phyloP scores from a whole-genome alignment of 2,797 vertebrate species.

The Atherinosoma microstoma region DNA sequence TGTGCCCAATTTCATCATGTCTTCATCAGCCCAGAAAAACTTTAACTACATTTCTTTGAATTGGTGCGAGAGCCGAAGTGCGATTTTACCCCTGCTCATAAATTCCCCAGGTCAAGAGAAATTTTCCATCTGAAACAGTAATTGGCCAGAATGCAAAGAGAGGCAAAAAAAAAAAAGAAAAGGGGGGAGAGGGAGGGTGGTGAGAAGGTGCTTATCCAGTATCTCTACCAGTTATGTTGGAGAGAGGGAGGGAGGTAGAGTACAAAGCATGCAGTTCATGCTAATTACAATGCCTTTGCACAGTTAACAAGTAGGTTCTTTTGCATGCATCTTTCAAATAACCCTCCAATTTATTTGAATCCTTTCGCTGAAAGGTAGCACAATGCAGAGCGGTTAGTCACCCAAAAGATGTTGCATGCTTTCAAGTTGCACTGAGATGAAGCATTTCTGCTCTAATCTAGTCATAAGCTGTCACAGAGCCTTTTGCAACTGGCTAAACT shows the following conservation, averaged over 20 bases:
- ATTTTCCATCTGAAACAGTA: constrained; percentile 77
- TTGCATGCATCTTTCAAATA: constrained; percentile 69
- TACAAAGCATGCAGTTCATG: constrained; percentile 70
- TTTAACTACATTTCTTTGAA: constrained; percentile 69
- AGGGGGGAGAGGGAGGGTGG: constrained; percentile 30
- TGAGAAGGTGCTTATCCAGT: constrained; percentile 62
- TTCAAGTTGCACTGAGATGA: constrained; percentile 48
- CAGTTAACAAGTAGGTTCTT: constrained; percentile 63
- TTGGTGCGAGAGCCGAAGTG: constrained; percentile 54
- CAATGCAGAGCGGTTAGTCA: constrained; percentile 58
- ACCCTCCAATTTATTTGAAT: constrained; percentile 63
- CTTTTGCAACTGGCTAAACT: constrained; percentile 44
- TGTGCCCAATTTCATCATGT: constrained; percentile 81
- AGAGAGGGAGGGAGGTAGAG: constrained; percentile 35
- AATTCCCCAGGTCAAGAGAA: constrained; percentile 73
- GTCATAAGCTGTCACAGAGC: constrained; percentile 63
- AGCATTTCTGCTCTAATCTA: constrained; percentile 62
- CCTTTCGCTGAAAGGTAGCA: constrained; percentile 55
- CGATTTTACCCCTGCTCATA: constrained; percentile 51
- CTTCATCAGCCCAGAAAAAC: constrained; percentile 76
- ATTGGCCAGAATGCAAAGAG: constrained; percentile 72
- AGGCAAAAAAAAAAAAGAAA: constrained; percentile 22
- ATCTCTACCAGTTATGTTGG: constrained; percentile 60
- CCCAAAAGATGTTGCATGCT: constrained; percentile 50
- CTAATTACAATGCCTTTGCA: constrained; percentile 66